Evolutionary conservation across 2,797 vertebrate species (phyloP), one percentile per base, ranked within the genome.

Genomic region (Apogon hyalosoma): DNA sequence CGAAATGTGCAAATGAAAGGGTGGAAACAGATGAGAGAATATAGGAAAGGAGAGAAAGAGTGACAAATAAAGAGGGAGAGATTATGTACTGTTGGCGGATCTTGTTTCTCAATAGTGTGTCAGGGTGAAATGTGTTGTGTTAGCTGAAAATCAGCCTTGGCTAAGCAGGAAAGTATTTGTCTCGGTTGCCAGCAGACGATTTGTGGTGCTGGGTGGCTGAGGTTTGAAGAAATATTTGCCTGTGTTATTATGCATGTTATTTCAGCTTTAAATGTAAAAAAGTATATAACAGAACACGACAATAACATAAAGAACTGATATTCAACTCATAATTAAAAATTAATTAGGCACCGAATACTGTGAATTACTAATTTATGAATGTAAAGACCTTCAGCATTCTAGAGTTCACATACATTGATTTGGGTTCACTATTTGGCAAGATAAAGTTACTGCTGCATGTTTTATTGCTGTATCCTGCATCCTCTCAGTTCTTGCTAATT

Each of bases 151-250:
- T 48, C 38, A 21, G 21, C 50, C 46, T 50, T 16, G 41, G 57
- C 46, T 78, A 51, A 77, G 80, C 69, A 81, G 75, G 66, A 80
- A 69, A 72, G 61, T 58, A 49, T 71, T 78, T 74, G 49, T 66
- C 57, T 83, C 18, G 2, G 46, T 84, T 60, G 42, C 51, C 69
- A 41, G 65, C 36, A 65, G 65, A 69, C 50, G 73, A 69, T 80
- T 68, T 80, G 52, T 48, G 51, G 43, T 18, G 11, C 40, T 68
- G 42, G 49, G 73, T 73, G 47, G 40, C 19, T 42, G 41, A 73
- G 31, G 45, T 11, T 64, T 64, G 49, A 51, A 61, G 40, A 49
- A 57, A 46, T 42, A 38, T 50, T 61, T 41, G 11, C 11, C 13
- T 41, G 53, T 16, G 28, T 48, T 56, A 58, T 10, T 10, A 2